A percentile compares a stretch with the other conserved stretches of the same genome.
Evolutionary conservation across 2,797 vertebrate species (phyloP).

Genomic region (Todus mexicanus): DNA sequence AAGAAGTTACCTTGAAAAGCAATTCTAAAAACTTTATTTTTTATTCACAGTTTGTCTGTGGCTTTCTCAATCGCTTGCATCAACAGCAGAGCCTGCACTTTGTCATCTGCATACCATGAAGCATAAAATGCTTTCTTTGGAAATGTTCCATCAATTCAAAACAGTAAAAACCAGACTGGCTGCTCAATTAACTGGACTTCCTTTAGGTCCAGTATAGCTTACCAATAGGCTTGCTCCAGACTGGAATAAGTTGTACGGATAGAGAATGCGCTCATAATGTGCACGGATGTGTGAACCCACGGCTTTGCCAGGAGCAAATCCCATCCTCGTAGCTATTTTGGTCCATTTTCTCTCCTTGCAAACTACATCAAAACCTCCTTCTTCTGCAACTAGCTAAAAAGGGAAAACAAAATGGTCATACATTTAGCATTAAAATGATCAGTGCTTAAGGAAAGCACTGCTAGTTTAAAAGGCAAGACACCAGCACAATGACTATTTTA

Average conservation of each 20-base stretch:
- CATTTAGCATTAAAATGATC: background rate
- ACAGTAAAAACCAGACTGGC: background rate
- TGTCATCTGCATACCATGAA: background rate
- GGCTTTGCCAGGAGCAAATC: constrained; percentile 94
- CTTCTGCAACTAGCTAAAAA: constrained; percentile 91
- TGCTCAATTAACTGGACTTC: background rate
- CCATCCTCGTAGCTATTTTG: constrained; percentile 94
- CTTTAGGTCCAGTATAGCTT: constrained; percentile 24
- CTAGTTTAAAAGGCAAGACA: background rate
- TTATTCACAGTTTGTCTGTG: background rate
- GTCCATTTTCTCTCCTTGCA: constrained; percentile 97
- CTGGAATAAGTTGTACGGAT: constrained; percentile 95
- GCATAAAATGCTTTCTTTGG: background rate
- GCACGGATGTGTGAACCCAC: constrained; percentile 94
- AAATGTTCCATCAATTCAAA: background rate
- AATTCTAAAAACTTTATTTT: background rate
- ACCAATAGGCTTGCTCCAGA: constrained; percentile 89
- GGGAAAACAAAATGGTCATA: background rate
- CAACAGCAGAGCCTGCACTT: background rate
- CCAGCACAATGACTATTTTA: background rate
- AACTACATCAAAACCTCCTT: constrained; percentile 92
- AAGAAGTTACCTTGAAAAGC: background rate
- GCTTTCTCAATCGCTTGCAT: background rate
- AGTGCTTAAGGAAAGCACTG: background rate
- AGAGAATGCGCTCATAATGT: constrained; percentile 94